phyloP scores from a whole-genome alignment of 1,140 invertebrate species.

The Zaprionus capensis region DNA sequence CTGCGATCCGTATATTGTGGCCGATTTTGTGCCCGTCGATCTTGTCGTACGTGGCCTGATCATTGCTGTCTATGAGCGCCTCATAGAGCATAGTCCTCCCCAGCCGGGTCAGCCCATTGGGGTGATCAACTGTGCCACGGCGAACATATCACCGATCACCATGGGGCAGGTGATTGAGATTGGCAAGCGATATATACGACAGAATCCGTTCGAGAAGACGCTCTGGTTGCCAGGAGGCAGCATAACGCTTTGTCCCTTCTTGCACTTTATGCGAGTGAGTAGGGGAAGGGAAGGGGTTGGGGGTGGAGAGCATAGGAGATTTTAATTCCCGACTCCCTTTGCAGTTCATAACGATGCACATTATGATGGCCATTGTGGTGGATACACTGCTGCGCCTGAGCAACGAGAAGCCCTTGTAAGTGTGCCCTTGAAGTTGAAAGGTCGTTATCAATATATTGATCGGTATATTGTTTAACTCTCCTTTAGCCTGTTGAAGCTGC shows the following conservation, averaged over 20 bases:
- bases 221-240: slow-evolving; percentile 88
- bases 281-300: slow-evolving; percentile 1
- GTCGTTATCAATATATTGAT: not conserved
- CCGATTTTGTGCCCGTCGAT: slow-evolving; percentile 95
- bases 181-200: slow-evolving; percentile 85
- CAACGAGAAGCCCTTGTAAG: slow-evolving; percentile 91
- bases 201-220: slow-evolving; percentile 88
- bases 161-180: slow-evolving; percentile 86
- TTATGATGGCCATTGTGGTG: slow-evolving; percentile 72
- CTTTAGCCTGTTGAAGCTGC: slow-evolving; percentile 89
- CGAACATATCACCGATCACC: slow-evolving; percentile 88
- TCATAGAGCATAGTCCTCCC: slow-evolving; percentile 10
- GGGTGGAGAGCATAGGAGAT: not conserved
- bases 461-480: slow-evolving; percentile 12
- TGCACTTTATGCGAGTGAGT: slow-evolving; percentile 86
- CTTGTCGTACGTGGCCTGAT: slow-evolving; percentile 93
- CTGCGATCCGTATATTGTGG: slow-evolving; percentile 86
- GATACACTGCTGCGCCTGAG: slow-evolving; percentile 81
- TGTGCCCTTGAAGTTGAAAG: slow-evolving; percentile 32
- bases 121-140: slow-evolving; percentile 89
- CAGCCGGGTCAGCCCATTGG: slow-evolving; percentile 72
- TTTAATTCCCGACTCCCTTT: slow-evolving; percentile 9
- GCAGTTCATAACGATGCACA: slow-evolving; percentile 73
- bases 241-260: slow-evolving; percentile 84
- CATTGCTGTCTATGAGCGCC: slow-evolving; percentile 88